phyloP scores from a whole-genome alignment of 2,888 invertebrate species.

The Notodonta ziczac region DNA sequence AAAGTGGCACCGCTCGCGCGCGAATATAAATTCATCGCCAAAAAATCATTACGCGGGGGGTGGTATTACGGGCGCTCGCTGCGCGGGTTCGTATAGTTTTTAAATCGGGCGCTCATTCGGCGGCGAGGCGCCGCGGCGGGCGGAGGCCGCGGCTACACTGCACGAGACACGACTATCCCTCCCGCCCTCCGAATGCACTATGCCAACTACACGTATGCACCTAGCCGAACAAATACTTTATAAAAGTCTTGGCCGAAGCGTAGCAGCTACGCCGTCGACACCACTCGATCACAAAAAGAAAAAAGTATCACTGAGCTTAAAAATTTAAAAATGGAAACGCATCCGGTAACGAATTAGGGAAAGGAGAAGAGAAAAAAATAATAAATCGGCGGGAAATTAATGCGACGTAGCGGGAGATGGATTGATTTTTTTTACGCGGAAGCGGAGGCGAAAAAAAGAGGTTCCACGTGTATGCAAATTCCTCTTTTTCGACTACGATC shows the following conservation, averaged over 20 bases:
- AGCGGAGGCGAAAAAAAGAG: conserved; percentile 45
- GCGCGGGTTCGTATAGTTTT: conserved; percentile 83
- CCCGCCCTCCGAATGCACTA: conserved; percentile 53
- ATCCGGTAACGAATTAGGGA: conserved; percentile 8
- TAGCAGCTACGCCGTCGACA: background rate
- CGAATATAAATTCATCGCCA: conserved; percentile 92
- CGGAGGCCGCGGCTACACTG: conserved; percentile 69
- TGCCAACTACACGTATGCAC: conserved; percentile 71
- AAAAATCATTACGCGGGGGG: conserved; percentile 94
- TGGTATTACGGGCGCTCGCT: conserved; percentile 86
- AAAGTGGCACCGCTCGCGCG: conserved; percentile 86
- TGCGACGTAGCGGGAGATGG: conserved; percentile 51
- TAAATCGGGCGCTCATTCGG: conserved; percentile 83
- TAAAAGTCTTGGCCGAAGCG: background rate
- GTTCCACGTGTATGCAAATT: conserved; percentile 78
- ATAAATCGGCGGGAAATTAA: conserved; percentile 56
- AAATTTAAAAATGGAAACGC: conserved; percentile 7
- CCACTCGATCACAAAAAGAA: background rate
- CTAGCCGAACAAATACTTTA: conserved; percentile 22
- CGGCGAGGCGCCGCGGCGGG: conserved; percentile 76
- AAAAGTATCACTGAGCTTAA: background rate
- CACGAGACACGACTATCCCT: conserved; percentile 36
- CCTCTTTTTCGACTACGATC: conserved; percentile 77
- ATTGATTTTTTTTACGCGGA: conserved; percentile 59
- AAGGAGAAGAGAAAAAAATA: conserved; percentile 30